phyloP scores from a whole-genome alignment of 2,797 vertebrate species.

The Propithecus perrieri region DNA sequence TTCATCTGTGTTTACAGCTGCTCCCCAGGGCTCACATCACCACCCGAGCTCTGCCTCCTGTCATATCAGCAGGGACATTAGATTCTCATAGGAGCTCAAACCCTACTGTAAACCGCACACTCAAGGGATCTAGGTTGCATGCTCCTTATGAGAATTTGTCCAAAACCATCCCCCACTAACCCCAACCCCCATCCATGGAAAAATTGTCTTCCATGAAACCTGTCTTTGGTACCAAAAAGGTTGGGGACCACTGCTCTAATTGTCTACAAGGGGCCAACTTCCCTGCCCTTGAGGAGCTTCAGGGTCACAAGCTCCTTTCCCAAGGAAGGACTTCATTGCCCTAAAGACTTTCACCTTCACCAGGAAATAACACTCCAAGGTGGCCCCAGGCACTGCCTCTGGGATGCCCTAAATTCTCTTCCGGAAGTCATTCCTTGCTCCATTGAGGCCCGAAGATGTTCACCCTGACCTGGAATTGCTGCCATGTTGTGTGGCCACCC shows the following conservation, averaged over 20 bases:
- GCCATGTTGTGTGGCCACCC: not conserved
- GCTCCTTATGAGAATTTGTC: no score
- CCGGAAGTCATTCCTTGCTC: not conserved
- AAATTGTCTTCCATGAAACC: no score
- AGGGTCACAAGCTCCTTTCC: not conserved
- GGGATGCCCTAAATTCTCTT: not conserved
- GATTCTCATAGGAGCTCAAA: not conserved
- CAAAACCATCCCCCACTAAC: no score
- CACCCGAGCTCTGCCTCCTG: not conserved
- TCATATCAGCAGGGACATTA: not conserved
- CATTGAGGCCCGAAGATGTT: not conserved
- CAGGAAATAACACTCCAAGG: not conserved
- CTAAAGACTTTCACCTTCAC: not conserved
- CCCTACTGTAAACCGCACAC: not conserved
- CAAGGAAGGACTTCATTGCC: not conserved
- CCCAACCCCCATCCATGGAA: no score
- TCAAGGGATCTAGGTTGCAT: not conserved
- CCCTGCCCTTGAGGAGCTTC: not conserved
- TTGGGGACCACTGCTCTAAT: not conserved
- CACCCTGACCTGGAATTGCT: not conserved
- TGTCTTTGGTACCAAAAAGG: no score
- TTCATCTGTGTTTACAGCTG: no score
- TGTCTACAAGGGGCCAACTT: not conserved
- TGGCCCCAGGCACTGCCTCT: not conserved
- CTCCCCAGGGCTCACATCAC: not conserved